phyloP scores from a whole-genome alignment of 1,140 invertebrate species.

The Polypedilum pembai region DNA sequence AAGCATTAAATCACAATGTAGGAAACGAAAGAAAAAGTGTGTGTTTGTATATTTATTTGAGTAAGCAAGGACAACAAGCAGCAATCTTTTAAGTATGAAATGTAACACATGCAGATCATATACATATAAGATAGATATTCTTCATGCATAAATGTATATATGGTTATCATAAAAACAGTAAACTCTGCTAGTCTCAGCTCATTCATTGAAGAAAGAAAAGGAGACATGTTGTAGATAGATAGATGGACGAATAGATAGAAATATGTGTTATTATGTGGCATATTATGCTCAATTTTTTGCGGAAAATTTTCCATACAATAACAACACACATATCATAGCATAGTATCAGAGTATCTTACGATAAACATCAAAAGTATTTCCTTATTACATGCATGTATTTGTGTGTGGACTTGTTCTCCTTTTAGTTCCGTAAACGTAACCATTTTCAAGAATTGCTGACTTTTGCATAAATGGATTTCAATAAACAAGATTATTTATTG shows the following conservation, averaged over 20 bases:
- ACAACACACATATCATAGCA: neutral
- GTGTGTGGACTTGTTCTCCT: neutral
- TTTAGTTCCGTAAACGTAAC: neutral
- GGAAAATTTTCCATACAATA: neutral
- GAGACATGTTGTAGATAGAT: neutral
- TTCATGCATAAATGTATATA: neutral
- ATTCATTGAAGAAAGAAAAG: neutral
- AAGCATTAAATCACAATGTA: too few species aligned
- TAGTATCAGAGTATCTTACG: neutral
- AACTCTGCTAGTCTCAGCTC: slow-evolving; percentile 20
- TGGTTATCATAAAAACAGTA: neutral
- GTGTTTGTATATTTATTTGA: too few species aligned
- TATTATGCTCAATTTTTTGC: neutral
- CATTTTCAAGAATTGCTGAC: neutral
- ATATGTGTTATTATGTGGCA: neutral
- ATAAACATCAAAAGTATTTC: slow-evolving; percentile 12
- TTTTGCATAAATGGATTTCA: slow-evolving; percentile 18
- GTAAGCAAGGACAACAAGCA: neutral
- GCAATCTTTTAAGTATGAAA: neutral
- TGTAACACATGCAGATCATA: slow-evolving; percentile 24
- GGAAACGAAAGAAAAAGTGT: too few species aligned
- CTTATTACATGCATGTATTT: neutral
- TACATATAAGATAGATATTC: neutral
- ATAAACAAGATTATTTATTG: slow-evolving; percentile 19
- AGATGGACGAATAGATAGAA: neutral